Evolutionary conservation across 2,113 vertebrate species (phyloP).

Genomic region (Gulo gulo): DNA sequence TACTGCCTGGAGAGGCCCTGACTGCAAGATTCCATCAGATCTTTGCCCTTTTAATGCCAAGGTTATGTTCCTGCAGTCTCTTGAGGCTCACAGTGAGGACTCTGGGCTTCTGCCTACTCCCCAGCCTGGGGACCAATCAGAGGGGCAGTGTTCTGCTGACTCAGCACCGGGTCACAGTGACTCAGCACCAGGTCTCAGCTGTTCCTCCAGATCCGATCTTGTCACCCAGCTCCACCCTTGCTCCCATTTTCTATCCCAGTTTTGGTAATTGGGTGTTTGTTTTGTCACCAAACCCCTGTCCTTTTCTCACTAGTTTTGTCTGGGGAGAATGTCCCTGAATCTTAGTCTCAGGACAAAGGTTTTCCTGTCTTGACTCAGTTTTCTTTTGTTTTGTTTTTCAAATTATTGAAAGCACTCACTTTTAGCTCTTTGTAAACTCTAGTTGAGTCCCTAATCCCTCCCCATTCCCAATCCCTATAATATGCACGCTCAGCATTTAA

Average conservation of each 20-base stretch:
- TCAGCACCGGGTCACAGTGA: slow-evolving; percentile 24
- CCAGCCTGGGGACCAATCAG: background rate
- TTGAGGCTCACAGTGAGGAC: background rate
- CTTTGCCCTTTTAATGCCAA: background rate
- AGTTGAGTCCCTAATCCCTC: background rate
- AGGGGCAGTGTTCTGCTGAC: slow-evolving; percentile 12
- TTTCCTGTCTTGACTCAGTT: background rate
- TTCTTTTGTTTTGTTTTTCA: background rate
- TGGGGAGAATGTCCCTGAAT: slow-evolving; percentile 1
- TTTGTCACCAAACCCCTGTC: slow-evolving; percentile 3
- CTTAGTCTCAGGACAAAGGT: background rate
- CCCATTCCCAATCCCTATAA: background rate
- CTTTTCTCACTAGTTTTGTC: slow-evolving; percentile 25
- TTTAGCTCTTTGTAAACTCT: background rate
- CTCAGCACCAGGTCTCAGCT: slow-evolving; percentile 16
- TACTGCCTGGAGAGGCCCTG: background rate
- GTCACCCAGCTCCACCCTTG: background rate
- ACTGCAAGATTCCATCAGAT: background rate
- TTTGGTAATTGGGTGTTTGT: slow-evolving; percentile 59
- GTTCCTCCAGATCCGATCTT: background rate
- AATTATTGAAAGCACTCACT: background rate
- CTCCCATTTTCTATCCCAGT: slow-evolving; percentile 47
- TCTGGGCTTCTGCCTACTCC: background rate
- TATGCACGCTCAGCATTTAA: background rate
- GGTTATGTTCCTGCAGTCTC: background rate